phyloP scores from a whole-genome alignment of 2,888 invertebrate species.

The Seira sanloemensis region DNA sequence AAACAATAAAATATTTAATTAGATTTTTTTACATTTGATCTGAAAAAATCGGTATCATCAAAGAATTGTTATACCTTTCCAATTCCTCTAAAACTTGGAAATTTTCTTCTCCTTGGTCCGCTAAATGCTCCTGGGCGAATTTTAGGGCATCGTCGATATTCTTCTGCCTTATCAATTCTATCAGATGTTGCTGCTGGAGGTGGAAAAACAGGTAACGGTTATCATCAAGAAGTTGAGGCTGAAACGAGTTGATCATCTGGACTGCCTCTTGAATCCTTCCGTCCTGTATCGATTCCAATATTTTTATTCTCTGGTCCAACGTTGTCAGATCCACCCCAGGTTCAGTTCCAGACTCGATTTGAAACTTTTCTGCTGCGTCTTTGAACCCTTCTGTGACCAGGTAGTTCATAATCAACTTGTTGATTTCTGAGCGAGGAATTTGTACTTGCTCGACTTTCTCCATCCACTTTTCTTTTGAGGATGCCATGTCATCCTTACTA shows the following conservation, averaged over 20 bases:
- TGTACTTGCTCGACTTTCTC: conserved; percentile 84
- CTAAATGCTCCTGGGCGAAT: conserved; percentile 92
- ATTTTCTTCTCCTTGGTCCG: conserved; percentile 91
- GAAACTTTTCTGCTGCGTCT: conserved; percentile 97
- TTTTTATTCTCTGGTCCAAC: conserved; percentile 92
- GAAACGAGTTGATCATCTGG: conserved; percentile 92
- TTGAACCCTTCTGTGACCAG: conserved; percentile 94
- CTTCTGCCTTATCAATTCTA: conserved; percentile 90
- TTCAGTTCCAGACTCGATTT: conserved; percentile 92
- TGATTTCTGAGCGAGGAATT: conserved; percentile 94
- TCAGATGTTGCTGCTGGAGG: conserved; percentile 92
- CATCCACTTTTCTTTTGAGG: conserved; percentile 84
- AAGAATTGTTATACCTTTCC: too few relatives aligned
- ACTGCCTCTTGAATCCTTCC: conserved; percentile 96
- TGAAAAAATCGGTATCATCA: too few relatives aligned
- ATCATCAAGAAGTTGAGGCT: conserved; percentile 96
- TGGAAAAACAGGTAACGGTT: conserved; percentile 97
- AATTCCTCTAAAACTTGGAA: conserved; percentile 79
- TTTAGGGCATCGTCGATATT: conserved; percentile 91
- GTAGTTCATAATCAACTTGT: conserved; percentile 98
- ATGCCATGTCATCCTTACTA: conserved; percentile 55
- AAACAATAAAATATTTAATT: not conserved
- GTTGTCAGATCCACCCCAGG: conserved; percentile 88
- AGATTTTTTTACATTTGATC: too few relatives aligned
- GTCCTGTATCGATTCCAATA: conserved; percentile 94